Base-by-base conservation (phyloP, 2,797 vertebrate genomes). In the Alosa sapidissima region DNA sequence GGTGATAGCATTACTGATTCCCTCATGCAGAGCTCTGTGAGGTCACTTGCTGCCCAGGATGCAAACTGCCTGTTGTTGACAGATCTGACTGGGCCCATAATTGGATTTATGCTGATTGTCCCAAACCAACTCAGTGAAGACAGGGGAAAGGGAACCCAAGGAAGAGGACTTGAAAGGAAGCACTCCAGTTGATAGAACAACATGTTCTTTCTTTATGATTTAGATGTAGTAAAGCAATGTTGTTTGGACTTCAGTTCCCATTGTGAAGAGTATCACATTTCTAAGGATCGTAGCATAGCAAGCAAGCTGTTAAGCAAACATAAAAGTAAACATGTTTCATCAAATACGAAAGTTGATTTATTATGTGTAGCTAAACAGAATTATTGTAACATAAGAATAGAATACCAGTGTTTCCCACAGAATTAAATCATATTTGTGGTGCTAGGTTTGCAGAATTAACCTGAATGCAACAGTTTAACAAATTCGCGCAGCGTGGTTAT, bases 91-190 rank as follows among this genome's bases (percentile, higher is more conserved):
- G 72, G 5, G 16, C 41, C 41, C 41, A 9, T 47, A 47, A 78
- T 78, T 78, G 72, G 72, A 78, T 78, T 78, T 21, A 78, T 78
- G 41, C 72, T 78, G 72, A 78, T 45, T 78, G 72, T 55, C 54
- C 19, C 54, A 5, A 78, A 36, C 72, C 72, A 45, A 75, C 14
- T 8, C 72, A 19, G 19, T 9, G 36, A 19, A 47, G 36, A 75
- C 68, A 41, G 68, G 11, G 36, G 36, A 5, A 75, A 3, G 33
- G 36, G 10, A 36, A 41, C 33, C 68, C 13, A 33, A 75, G 33
- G 36, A 16, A 33, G 33, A 58, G 21, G 3, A 5, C 68, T 45
- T 7, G 68, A 75, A 75, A 41, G 68, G 41, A 75, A 41, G 14
- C 13, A 14, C 68, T 19, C 13, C 36, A 75, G 36, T 16, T 16